Percentiles rank a stretch among this genome's conserved stretches.
These are phyloP conservation scores for Microplitis demolitor DNA, from an alignment of 1,140 invertebrate species.

Conservation along the genomic window DNA sequence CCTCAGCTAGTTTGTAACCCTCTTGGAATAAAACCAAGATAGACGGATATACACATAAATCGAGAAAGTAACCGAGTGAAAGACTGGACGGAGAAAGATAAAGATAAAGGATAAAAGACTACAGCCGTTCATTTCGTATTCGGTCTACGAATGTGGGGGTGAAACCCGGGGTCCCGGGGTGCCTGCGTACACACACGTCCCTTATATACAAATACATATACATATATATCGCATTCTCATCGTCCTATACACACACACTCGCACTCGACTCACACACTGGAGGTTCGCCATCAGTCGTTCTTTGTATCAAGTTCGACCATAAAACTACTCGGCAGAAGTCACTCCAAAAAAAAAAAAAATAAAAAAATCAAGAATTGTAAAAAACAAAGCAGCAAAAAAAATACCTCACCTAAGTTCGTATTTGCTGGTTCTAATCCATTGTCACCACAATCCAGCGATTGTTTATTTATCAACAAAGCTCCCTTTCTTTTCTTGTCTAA, in stretches of 20 bases:
- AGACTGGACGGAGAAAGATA: neutral
- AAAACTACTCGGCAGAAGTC: too few species aligned
- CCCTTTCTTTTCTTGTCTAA: too few species aligned
- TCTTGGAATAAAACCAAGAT: too few species aligned
- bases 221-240: neutral
- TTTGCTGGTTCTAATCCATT: too few species aligned
- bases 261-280: neutral
- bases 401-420: neutral
- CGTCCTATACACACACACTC: constrained; percentile 4
- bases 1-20: too few species aligned
- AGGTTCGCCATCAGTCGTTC: neutral
- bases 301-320: neutral
- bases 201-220: neutral
- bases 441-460: too few species aligned
- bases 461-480: too few species aligned
- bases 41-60: too few species aligned
- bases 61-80: neutral
- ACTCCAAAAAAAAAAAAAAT: too few species aligned
- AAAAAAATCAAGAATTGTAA: too few species aligned
- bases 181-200: constrained; percentile 15
- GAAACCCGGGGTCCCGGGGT: constrained; percentile 16
- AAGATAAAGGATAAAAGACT: neutral
- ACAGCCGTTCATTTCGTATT: constrained; percentile 35
- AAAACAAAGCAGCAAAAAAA: too few species aligned
- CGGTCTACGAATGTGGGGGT: constrained; percentile 33